Conservation (phyloP, 2,888 invertebrate genomes). For the Drosophila meridionalis region DNA sequence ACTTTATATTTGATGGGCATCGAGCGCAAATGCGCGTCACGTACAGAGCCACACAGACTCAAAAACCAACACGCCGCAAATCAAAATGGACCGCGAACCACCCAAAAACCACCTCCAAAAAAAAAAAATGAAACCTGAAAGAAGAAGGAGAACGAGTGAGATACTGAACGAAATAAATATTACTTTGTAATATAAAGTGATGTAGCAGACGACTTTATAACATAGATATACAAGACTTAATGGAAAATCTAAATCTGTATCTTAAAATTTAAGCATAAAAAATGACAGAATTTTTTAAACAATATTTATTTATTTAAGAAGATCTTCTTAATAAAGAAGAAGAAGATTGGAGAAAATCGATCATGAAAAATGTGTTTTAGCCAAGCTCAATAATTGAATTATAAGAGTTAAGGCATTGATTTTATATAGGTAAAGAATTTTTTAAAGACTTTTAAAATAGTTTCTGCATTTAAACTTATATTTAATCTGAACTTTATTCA, state of each 20-base stretch:
- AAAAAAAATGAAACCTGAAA: not conserved
- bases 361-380: too few relatives aligned
- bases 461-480: too few relatives aligned
- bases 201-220: not conserved
- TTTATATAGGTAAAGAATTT: too few relatives aligned
- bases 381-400: too few relatives aligned
- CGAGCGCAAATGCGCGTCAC: slow-evolving; percentile 73
- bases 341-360: too few relatives aligned
- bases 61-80: slow-evolving; percentile 75
- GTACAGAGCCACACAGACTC: slow-evolving; percentile 61
- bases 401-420: too few relatives aligned
- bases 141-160: not conserved
- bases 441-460: too few relatives aligned
- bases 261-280: not conserved
- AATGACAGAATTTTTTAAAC: not conserved
- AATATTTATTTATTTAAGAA: not conserved
- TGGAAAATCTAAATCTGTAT: not conserved
- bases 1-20: slow-evolving; percentile 76
- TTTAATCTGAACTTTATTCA: too few relatives aligned
- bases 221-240: not conserved
- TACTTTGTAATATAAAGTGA: not conserved
- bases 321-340: too few relatives aligned
- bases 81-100: slow-evolving; percentile 58
- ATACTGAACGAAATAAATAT: slow-evolving; percentile 31
- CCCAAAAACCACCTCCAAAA: slow-evolving; percentile 8